Evolutionary conservation across 2,888 invertebrate genomes (phyloP), one percentile per base, ranked within the genome.

Genomic region (Euplagia quadripunctaria): DNA sequence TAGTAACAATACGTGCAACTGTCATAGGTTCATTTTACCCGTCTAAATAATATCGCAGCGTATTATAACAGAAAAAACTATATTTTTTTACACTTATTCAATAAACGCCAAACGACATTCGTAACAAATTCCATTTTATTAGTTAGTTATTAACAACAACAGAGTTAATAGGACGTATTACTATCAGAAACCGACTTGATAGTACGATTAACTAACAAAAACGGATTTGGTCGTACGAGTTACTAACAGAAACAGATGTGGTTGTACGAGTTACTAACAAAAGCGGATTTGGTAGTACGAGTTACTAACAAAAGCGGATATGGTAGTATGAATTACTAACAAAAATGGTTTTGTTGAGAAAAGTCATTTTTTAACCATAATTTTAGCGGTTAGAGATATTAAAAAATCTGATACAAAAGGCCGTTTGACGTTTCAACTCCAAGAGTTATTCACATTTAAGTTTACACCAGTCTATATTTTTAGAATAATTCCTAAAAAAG

Each of bases 271-370:
- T 61, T 61, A 61, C 61, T 61, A 31, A 61, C 31, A 61, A 12
- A 4, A 31, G 43, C 31, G 31, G 31, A 11, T 12, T 31, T 31
- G 31, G n/a, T 61, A 61, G 61, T 31, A 31, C 12, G 4, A 61
- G 31, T 61, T 61, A 61, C 61, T 78, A 79, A 6, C 43, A 46
- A 4, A 46, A 46, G 4, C 43, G 4, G 43, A 46, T 46, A 3
- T 46, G 43, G 43, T 46, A 1, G 43, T 46, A 8, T 0, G 43
- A 46, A 4, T 46, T 46, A 46, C 43, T 46, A 79, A 66, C 43
- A 46, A 46, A 46, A 46, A 9, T 9, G 43, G 43, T 9, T 46
- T 8, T 46, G 8, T 46, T 46, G 43, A 9, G 43, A 46, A 46
- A 46, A 46, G 1, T 31, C 31, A 31, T 31, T 1, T 31, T 31